Base-by-base conservation (phyloP, 2,888 invertebrate species). In the Panzeria rudis region DNA sequence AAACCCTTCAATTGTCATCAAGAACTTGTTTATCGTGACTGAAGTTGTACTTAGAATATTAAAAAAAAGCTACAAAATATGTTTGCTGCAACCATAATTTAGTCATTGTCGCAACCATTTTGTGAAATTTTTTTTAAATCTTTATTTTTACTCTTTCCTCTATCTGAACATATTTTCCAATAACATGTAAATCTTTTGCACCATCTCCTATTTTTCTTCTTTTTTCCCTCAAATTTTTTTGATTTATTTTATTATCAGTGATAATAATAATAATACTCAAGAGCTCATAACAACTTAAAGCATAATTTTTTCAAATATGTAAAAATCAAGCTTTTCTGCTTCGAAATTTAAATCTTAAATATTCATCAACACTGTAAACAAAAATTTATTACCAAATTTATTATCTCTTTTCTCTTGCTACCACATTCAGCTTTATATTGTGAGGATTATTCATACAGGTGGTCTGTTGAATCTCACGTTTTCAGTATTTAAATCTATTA, bases 231-330 rank as follows among this genome's bases (percentile, higher is more conserved):
- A 29, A 29, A n/a, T n/a, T n/a, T 44, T 44, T 47, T 17, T 47
- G 8, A 3, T 17, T 17, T 5, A 2, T 1, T 3, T 17, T 17
- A n/a, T 47, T 47, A 38, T n/a, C 17, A 3, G 8, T 32, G 96
- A 96, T 96, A 92, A 89, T 52, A 23, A 89, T 52, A 23, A 23
- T 9, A 4, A 2, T 13, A 29, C 29, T 29, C 5, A 47, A 47
- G 9, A 20, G 1, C 6, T 17, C 2, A 20, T n/a, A 17, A 15
- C 5, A 41, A 8, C n/a, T n/a, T n/a, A n/a, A 47, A 20, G 11
- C 20, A 50, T 9, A 20, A 0, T 9, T 20, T 8, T 20, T 0
- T 20, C 0, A 44, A 44, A 5, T 6, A n/a, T n/a, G n/a, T n/a
- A n/a, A 2, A n/a, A 6, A 8, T 47, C 0, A 54, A 6, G 17